phyloP scores from a whole-genome alignment of 2,888 invertebrate genomes.

The Drosophila rellima region DNA sequence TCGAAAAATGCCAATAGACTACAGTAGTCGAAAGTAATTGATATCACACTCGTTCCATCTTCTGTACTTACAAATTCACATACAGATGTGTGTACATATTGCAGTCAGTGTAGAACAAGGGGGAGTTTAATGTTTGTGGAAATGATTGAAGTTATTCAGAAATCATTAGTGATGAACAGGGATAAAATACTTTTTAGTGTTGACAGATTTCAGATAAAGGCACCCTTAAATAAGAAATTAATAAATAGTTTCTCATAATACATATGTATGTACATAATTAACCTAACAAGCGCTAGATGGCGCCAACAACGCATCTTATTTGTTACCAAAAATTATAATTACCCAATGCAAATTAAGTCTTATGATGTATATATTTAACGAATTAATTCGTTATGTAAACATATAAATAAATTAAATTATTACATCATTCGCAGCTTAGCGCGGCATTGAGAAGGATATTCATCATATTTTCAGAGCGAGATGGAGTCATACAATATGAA shows the following conservation, averaged over 20 bases:
- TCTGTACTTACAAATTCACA: slow-evolving; percentile 16
- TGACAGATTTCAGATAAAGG: no score
- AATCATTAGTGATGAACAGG: not conserved
- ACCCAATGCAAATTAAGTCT: not conserved
- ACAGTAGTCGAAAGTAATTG: slow-evolving; percentile 48
- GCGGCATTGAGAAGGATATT: slow-evolving; percentile 1
- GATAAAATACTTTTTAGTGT: not conserved
- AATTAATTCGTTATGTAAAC: slow-evolving; percentile 3
- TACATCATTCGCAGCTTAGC: slow-evolving; percentile 6
- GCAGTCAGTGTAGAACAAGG: not conserved
- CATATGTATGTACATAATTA: no score
- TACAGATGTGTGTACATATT: not conserved
- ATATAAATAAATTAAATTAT: not conserved
- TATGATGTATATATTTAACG: not conserved
- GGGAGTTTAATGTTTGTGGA: not conserved
- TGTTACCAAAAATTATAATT: not conserved
- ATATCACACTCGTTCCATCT: slow-evolving; percentile 15
- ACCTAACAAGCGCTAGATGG: not conserved
- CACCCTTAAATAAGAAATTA: no score
- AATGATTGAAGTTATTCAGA: not conserved
- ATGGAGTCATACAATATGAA: slow-evolving; percentile 9
- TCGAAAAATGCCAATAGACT: slow-evolving; percentile 21
- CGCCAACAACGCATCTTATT: not conserved
- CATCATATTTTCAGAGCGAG: slow-evolving; percentile 8
- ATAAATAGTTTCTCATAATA: no score